Evolutionary conservation across 1,140 invertebrate species (phyloP).

Genomic region (Bombus confusus): DNA sequence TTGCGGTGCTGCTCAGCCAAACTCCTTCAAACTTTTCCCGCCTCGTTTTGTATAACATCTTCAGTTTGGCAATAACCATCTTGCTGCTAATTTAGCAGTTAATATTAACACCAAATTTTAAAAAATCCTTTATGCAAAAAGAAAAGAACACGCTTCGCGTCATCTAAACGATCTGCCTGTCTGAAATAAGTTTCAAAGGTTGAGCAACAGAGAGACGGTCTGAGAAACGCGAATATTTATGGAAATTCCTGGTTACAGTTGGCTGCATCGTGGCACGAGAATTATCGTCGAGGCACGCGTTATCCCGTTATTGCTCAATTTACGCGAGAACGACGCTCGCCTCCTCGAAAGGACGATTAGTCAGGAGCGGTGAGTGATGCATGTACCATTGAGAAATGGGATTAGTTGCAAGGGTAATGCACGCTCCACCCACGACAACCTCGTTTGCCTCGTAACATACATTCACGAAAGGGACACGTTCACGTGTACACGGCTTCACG

Average conservation of each 20-base stretch:
- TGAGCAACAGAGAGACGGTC: too few relatives aligned
- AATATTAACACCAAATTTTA: neutral
- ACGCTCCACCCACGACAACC: slow-evolving; percentile 30
- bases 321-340: slow-evolving; percentile 34
- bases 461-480: slow-evolving; percentile 22
- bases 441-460: slow-evolving; percentile 35
- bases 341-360: slow-evolving; percentile 50
- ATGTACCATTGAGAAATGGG: slow-evolving; percentile 54
- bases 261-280: slow-evolving; percentile 10
- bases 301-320: slow-evolving; percentile 52
- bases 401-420: slow-evolving; percentile 51
- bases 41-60: neutral
- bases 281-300: slow-evolving; percentile 36
- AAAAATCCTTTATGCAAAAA: neutral
- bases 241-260: slow-evolving; percentile 12
- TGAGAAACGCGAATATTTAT: slow-evolving; percentile 18
- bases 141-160: too few relatives aligned
- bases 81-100: neutral
- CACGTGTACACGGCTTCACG: neutral
- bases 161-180: too few relatives aligned
- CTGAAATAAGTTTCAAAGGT: neutral
- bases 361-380: slow-evolving; percentile 34
- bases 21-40: slow-evolving; percentile 4
- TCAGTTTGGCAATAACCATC: neutral
- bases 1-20: neutral